A percentile compares a stretch with the other conserved stretches of the same genome.
phyloP scores from a whole-genome alignment of 2,113 vertebrate species.

The Nannobrachium achirus region DNA sequence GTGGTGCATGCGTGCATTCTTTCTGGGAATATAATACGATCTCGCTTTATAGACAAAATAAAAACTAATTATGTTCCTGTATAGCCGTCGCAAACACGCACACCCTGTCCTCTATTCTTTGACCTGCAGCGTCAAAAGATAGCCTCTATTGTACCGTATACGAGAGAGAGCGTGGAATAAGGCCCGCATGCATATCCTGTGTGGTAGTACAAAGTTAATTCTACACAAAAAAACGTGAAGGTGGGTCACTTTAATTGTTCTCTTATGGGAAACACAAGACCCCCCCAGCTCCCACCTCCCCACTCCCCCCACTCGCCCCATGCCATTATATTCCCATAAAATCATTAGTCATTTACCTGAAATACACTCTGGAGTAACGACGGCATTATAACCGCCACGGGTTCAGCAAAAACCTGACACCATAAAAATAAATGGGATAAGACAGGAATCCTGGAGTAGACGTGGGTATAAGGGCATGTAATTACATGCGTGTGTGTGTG shows the following conservation, averaged over 20 bases:
- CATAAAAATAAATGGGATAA: slow-evolving; percentile 41
- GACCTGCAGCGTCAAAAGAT: no score
- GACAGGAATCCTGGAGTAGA: slow-evolving; percentile 32
- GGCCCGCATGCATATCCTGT: slow-evolving; percentile 35
- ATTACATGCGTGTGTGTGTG: no score
- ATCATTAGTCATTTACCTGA: slow-evolving; percentile 42
- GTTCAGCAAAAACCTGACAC: slow-evolving; percentile 34
- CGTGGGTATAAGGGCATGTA: neutral
- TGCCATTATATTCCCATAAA: slow-evolving; percentile 36
- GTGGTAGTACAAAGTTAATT: slow-evolving; percentile 56
- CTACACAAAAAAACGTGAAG: slow-evolving; percentile 47
- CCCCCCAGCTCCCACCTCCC: neutral
- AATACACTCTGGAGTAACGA: slow-evolving; percentile 37
- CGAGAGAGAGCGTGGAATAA: slow-evolving; percentile 25
- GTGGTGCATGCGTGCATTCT: no score
- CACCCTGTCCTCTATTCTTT: no score
- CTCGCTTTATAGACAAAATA: no score
- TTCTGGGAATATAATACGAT: no score
- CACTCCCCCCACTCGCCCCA: no score
- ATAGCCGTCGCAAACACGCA: no score
- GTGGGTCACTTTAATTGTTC: slow-evolving; percentile 54
- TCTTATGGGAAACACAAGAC: slow-evolving; percentile 24
- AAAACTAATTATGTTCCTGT: no score
- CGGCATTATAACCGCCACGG: slow-evolving; percentile 34
- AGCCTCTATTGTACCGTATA: neutral